Percentiles rank a stretch among this genome's conserved stretches.
Evolutionary conservation across 2,113 vertebrate species (phyloP).

Genomic region (Pandion haliaetus): DNA sequence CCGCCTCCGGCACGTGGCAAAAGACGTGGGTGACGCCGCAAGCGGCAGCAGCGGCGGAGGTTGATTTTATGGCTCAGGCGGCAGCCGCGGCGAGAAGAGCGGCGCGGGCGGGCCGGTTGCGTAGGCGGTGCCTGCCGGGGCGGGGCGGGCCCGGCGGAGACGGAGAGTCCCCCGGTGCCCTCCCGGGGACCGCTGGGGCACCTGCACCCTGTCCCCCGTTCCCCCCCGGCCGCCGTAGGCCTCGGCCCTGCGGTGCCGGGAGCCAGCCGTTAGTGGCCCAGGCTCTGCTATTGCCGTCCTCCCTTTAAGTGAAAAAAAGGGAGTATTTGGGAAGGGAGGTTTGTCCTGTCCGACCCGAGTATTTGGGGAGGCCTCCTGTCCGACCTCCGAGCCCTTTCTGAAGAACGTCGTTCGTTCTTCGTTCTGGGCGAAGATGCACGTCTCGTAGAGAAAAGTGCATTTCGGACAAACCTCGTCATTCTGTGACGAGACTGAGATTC

Average conservation of each 20-base stretch:
- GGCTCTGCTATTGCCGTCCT: neutral
- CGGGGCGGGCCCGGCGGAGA: too few relatives aligned
- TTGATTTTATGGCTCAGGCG: neutral
- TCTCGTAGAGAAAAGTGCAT: rapidly evolving
- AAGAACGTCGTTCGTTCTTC: neutral
- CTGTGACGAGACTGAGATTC: too few relatives aligned
- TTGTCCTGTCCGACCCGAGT: neutral
- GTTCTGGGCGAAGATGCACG: rapidly evolving
- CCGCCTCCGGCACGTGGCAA: neutral
- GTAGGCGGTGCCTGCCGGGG: too few relatives aligned
- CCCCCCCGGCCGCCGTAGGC: rapidly evolving
- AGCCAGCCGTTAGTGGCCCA: too few relatives aligned
- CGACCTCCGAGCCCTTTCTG: rapidly evolving
- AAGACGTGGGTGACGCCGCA: neutral
- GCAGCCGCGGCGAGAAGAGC: neutral
- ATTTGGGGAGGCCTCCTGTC: too few relatives aligned
- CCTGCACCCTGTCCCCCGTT: too few relatives aligned
- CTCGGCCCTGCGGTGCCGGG: neutral
- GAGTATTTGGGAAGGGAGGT: neutral
- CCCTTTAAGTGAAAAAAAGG: neutral
- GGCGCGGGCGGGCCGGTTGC: neutral
- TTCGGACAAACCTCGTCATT: neutral
- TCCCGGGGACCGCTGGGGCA: rapidly evolving
- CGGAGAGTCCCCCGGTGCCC: neutral
- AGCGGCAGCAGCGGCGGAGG: rapidly evolving